Conservation (phyloP, 2,113 vertebrate genomes). For the Bolborhynchus lineola region DNA sequence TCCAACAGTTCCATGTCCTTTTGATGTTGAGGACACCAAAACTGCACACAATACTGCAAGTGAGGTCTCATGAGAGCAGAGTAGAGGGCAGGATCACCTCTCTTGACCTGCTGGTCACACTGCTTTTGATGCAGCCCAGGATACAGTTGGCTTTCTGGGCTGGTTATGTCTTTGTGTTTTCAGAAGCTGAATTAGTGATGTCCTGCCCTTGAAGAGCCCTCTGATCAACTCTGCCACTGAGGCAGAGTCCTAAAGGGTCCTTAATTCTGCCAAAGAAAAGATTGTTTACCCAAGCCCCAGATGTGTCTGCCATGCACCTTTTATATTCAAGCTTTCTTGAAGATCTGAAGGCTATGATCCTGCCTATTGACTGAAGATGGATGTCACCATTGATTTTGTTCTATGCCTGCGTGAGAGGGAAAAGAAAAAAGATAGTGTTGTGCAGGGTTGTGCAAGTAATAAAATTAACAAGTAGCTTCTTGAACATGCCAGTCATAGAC, state of each 20-base stretch:
- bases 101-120: no score
- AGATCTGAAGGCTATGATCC: not conserved
- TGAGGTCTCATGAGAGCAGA: no score
- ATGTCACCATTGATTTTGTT: not conserved
- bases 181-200: not conserved
- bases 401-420: accelerated
- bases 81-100: no score
- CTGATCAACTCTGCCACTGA: not conserved
- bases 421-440: not conserved
- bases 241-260: not conserved
- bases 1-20: no score
- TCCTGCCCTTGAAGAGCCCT: not conserved
- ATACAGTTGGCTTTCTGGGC: no score
- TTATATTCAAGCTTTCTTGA: not conserved
- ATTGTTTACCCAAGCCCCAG: not conserved
- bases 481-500: not conserved
- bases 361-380: not conserved
- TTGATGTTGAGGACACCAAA: no score
- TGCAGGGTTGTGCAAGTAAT: not conserved
- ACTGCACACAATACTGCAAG: no score
- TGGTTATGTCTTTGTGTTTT: not conserved
- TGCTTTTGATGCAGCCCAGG: no score
- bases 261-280: not conserved
- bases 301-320: not conserved
- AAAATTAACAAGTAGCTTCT: not conserved